Conservation (phyloP, 2,113 vertebrate genomes). For the Brachyhypopomus gauderio region DNA sequence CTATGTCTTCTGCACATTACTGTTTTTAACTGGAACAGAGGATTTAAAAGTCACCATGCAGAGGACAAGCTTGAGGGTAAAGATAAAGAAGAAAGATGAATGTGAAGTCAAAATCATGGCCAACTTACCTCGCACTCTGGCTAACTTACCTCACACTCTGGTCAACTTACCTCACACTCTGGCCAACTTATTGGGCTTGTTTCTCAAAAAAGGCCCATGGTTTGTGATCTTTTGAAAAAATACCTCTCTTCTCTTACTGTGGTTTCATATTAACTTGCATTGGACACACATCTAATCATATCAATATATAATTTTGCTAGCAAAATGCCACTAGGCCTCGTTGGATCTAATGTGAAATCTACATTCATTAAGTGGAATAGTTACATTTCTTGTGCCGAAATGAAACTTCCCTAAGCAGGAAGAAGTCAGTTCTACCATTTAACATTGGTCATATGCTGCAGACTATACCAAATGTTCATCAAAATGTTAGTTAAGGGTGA, state of each 20-base stretch:
- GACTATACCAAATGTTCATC: too few species aligned
- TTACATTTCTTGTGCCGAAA: neutral
- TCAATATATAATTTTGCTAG: too few species aligned
- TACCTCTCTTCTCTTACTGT: neutral
- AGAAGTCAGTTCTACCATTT: too few species aligned
- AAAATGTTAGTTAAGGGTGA: too few species aligned
- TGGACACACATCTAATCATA: neutral
- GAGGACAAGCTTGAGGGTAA: slow-evolving; percentile 11
- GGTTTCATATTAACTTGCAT: too few species aligned
- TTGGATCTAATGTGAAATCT: neutral
- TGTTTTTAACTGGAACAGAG: neutral
- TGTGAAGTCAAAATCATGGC: neutral
- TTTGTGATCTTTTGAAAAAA: neutral
- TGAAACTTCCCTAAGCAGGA: too few species aligned
- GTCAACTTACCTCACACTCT: neutral
- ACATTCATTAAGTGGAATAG: neutral
- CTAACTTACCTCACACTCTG: neutral
- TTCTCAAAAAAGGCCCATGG: neutral
- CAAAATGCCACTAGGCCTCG: neutral
- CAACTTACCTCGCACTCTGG: neutral
- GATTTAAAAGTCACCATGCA: neutral
- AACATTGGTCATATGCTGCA: too few species aligned
- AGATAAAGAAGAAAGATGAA: neutral
- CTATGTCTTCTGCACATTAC: neutral
- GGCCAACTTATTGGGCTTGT: neutral